These are phyloP conservation scores for Schizopygopsis pylzovi DNA, from an alignment of 2,797 vertebrate genomes.

Conservation along the genomic window DNA sequence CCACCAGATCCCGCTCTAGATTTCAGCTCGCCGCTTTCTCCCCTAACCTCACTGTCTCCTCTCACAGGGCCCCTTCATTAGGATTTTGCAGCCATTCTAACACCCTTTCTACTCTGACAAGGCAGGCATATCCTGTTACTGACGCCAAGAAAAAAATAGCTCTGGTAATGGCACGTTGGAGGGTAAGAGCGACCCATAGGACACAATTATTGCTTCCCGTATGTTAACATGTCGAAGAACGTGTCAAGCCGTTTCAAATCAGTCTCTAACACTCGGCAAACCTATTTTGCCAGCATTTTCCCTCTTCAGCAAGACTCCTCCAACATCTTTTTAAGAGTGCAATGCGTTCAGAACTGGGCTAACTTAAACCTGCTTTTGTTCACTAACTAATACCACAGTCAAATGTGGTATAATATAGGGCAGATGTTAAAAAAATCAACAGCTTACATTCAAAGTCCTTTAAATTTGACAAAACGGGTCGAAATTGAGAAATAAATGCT, in stretches of 20 bases:
- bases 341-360: conserved; percentile 33
- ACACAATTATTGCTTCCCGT: conserved; percentile 61
- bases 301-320: conserved; percentile 13
- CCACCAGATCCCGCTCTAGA: conserved; percentile 31
- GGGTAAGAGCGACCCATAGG: conserved; percentile 59
- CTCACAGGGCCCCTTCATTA: conserved; percentile 61
- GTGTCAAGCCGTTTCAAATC: conserved; percentile 60
- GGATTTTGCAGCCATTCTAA: conserved; percentile 61
- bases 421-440: conserved; percentile 8
- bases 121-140: conserved; percentile 60
- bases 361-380: conserved; percentile 33
- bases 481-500: conserved; percentile 32
- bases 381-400: not conserved
- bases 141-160: conserved; percentile 54
- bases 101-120: conserved; percentile 63
- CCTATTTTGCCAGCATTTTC: conserved; percentile 43
- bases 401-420: conserved; percentile 8
- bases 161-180: conserved; percentile 54
- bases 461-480: conserved; percentile 15
- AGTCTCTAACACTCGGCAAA: conserved; percentile 54
- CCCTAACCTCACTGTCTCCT: conserved; percentile 45
- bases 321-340: conserved; percentile 22
- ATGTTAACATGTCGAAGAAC: conserved; percentile 64
- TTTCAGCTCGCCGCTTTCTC: conserved; percentile 38
- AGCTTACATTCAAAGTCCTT: not conserved